Evolutionary conservation across 2,888 invertebrate species (phyloP).

Genomic region (Agrotis clavis): DNA sequence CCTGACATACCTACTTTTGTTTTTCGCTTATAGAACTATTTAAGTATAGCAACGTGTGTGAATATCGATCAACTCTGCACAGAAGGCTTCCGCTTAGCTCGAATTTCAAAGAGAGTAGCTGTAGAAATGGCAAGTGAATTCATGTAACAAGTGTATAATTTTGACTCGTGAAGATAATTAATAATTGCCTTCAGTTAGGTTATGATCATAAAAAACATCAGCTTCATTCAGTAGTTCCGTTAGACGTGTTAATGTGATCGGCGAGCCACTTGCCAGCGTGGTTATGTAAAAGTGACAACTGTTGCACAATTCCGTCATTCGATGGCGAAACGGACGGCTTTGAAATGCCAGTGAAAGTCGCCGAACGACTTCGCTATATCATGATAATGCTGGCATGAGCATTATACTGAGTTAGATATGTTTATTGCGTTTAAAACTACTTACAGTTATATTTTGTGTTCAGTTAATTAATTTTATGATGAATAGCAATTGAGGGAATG

Average conservation of each 20-base stretch:
- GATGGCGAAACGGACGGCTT: slow-evolving; percentile 88
- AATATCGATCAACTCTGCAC: not conserved
- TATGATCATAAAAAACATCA: slow-evolving; percentile 30
- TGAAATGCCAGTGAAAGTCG: slow-evolving; percentile 90
- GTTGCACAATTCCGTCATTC: slow-evolving; percentile 89
- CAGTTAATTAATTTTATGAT: slow-evolving; percentile 33
- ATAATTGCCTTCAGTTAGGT: not conserved
- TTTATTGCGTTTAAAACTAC: slow-evolving; percentile 48
- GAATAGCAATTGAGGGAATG: slow-evolving; percentile 18
- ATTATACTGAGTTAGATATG: slow-evolving; percentile 53
- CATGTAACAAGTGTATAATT: not conserved
- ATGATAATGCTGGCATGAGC: slow-evolving; percentile 67
- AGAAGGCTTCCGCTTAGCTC: not conserved
- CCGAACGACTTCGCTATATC: slow-evolving; percentile 87
- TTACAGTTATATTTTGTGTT: slow-evolving; percentile 37
- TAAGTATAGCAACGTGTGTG: not conserved
- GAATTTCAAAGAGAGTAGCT: slow-evolving; percentile 6
- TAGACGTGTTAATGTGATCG: slow-evolving; percentile 64
- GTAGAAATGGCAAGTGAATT: slow-evolving; percentile 7
- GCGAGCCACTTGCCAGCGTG: slow-evolving; percentile 65
- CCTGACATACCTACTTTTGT: slow-evolving; percentile 64
- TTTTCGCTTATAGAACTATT: slow-evolving; percentile 54
- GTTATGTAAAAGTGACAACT: slow-evolving; percentile 90
- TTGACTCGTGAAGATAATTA: not conserved
- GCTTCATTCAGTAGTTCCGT: slow-evolving; percentile 51